These are phyloP conservation scores for Capreolus pygargus DNA, from an alignment of 2,113 vertebrate species.

Conservation along the genomic window DNA sequence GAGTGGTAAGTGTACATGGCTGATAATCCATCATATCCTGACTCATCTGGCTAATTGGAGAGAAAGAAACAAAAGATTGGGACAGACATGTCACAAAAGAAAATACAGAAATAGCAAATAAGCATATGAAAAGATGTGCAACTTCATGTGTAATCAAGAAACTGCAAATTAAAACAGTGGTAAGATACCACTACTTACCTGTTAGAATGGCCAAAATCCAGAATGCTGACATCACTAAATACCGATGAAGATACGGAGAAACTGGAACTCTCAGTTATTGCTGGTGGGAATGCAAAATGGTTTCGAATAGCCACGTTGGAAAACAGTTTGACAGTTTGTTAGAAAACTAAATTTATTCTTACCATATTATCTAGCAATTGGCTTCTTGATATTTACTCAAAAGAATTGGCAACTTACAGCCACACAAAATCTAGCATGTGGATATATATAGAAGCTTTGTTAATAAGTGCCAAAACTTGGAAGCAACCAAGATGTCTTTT, in stretches of 20 bases:
- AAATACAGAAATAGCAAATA: neutral
- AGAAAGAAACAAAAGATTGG: neutral
- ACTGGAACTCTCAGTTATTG: neutral
- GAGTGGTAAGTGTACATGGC: neutral
- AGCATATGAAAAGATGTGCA: neutral
- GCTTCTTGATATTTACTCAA: neutral
- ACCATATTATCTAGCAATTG: neutral
- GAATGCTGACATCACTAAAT: neutral
- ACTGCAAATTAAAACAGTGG: neutral
- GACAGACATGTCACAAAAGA: neutral
- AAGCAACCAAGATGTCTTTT: neutral
- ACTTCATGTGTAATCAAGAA: neutral
- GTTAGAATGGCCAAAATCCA: neutral
- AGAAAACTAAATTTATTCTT: neutral
- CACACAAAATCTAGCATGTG: neutral
- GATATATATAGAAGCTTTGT: neutral
- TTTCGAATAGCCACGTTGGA: neutral
- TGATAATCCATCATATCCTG: neutral
- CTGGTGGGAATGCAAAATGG: neutral
- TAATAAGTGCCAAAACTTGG: neutral
- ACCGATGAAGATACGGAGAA: neutral
- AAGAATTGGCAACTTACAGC: neutral
- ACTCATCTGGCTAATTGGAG: neutral
- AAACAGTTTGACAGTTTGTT: neutral
- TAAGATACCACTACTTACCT: neutral